Percentiles rank a stretch among this genome's conserved stretches.
Evolutionary conservation across 2,888 invertebrate species (phyloP).

Genomic region (Synanthedon vespiformis): DNA sequence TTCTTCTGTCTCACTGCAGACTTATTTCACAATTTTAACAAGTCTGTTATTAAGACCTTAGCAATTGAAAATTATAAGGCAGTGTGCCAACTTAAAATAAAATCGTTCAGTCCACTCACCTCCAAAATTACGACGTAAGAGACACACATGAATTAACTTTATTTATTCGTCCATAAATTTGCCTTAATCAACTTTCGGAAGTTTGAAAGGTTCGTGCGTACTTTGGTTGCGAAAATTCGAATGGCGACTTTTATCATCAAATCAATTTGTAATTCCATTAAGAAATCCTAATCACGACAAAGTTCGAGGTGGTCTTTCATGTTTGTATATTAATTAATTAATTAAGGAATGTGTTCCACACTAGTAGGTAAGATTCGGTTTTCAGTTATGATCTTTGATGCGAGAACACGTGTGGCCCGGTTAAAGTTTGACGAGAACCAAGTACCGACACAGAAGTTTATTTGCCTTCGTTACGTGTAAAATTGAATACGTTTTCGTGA

Average conservation of each 20-base stretch:
- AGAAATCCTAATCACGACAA: constrained; percentile 42
- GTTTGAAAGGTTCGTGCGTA: constrained; percentile 25
- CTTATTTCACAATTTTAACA: too few species aligned
- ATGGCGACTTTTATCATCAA: constrained; percentile 25
- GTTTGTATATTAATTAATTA: constrained; percentile 24
- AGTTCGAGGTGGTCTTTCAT: constrained; percentile 61
- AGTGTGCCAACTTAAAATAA: too few species aligned
- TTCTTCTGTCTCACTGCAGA: too few species aligned
- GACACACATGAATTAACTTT: constrained; percentile 22
- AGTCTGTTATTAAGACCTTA: too few species aligned
- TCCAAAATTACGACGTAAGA: constrained; percentile 17
- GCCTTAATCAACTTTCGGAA: constrained; percentile 41
- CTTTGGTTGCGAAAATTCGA: constrained; percentile 27
- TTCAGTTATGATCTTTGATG: constrained; percentile 2
- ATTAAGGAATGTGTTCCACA: constrained; percentile 20
- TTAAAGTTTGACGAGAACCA: constrained; percentile 1
- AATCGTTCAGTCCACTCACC: constrained; percentile 4
- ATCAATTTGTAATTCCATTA: constrained; percentile 33
- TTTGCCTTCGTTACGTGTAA: constrained; percentile 60
- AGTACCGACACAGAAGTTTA: constrained; percentile 34
- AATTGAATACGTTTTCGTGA: constrained; percentile 59
- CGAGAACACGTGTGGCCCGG: constrained; percentile 4
- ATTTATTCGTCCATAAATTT: constrained; percentile 37
- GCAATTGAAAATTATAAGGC: too few species aligned
- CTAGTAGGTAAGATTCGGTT: neutral